phyloP scores from a whole-genome alignment of 2,797 vertebrate genomes.

The Tokudaia tokunoshimensis region DNA sequence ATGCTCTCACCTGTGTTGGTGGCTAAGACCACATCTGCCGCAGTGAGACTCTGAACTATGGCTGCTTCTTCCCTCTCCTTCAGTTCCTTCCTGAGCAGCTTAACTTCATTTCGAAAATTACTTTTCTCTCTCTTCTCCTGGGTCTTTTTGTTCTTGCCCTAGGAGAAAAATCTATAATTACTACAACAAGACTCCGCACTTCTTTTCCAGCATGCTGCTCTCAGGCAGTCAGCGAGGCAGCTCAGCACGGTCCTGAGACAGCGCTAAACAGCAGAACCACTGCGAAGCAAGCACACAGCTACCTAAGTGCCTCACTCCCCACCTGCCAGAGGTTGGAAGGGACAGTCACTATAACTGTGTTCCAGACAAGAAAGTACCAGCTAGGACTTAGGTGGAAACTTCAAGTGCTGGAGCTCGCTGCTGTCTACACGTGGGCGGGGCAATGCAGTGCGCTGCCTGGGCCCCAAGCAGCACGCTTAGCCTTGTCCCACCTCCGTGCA shows the following conservation, averaged over 20 bases:
- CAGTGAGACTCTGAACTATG: constrained; percentile 91
- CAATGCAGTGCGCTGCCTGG: background rate
- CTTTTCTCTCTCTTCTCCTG: constrained; percentile 91
- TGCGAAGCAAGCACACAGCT: rapidly evolving
- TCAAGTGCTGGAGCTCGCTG: background rate
- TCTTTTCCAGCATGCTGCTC: background rate
- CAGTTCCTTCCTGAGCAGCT: constrained; percentile 94
- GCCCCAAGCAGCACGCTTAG: background rate
- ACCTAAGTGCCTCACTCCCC: background rate
- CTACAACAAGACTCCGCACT: rapidly evolving
- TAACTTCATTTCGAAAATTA: constrained; percentile 92
- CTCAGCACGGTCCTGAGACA: background rate
- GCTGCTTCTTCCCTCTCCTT: constrained; percentile 93
- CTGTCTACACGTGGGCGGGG: background rate
- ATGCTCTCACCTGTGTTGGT: constrained; percentile 94
- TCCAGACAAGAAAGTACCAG: background rate
- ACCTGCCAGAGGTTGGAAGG: background rate
- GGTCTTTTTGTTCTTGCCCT: constrained; percentile 92
- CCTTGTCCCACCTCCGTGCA: background rate
- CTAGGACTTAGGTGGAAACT: background rate
- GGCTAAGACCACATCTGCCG: constrained; percentile 92
- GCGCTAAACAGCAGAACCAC: background rate
- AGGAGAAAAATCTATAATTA: rapidly evolving
- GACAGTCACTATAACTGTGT: background rate
- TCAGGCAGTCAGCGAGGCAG: too few species aligned